Evolutionary conservation across 2,113 vertebrate species (phyloP), one percentile per base, ranked within the genome.

Genomic region (Python bivittatus): DNA sequence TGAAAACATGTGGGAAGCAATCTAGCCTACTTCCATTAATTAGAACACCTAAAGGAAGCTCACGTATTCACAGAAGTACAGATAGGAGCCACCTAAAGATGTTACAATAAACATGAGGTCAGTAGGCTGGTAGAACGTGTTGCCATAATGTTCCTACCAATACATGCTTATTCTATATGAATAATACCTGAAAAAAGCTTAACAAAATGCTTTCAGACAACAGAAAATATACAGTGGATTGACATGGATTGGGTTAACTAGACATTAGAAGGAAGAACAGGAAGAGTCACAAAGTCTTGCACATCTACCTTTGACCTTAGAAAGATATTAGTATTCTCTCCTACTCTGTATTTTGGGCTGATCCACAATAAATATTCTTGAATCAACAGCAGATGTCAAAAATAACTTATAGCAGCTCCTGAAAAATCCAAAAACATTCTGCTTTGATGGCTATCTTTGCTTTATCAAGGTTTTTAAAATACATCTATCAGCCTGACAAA

Each of bases 391-490:
- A 52, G 72, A 79, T 57, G 38, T 72, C 84, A 90, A 86, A 23
- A 56, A 33, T 72, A 57, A 86, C 83, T 56, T 54, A 90, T 58
- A 44, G 58, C 38, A 25, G 23, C 27, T 85, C 60, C 64, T 90
- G 92, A 52, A 89, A 11, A 58, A 38, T 44, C 29, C 58, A 72
- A 44, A 57, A 68, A 57, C 58, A 86, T 86, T 85, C 53, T 48
- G 83, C 38, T n/a, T n/a, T 68, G 48, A n/a, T 86, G 58, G 15
- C 52, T 57, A 44, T 86, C 83, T 90, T 86, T 92, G 84, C 84
- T 86, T 90, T 48, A 86, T 89, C 88, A 72, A 86, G 83, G 20
- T 85, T 64, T 90, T 25, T 38, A 64, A 64, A 79, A 92, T 56
- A n/a, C 57, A n/a, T 42, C 22, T 27, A 84, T 48, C 53, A 79